Percentiles rank a stretch among this genome's conserved stretches.
Evolutionary conservation across 2,113 vertebrate species (phyloP).

Genomic region (Chlamydotis undulata): DNA sequence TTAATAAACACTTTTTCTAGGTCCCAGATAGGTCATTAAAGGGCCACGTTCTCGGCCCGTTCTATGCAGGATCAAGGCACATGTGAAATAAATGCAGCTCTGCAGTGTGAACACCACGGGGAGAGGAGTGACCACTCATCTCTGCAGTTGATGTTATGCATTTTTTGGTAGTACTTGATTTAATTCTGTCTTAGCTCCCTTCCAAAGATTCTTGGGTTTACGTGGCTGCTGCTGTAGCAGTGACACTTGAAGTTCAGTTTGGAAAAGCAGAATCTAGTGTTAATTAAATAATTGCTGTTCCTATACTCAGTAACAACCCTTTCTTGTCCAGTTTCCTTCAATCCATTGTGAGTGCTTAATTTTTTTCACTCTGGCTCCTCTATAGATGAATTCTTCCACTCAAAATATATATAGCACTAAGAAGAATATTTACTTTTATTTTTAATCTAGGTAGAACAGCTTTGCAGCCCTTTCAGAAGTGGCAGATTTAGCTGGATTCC

Average conservation of each 20-base stretch:
- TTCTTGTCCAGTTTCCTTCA: not conserved
- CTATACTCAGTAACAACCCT: not conserved
- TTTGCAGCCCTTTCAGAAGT: slow-evolving; percentile 2
- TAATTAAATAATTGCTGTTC: not conserved
- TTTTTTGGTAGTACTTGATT: not conserved
- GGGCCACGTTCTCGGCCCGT: rapidly evolving
- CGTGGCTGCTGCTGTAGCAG: not conserved
- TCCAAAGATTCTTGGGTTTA: not conserved
- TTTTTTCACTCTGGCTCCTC: not conserved
- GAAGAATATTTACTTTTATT: not conserved
- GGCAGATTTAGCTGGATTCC: not conserved
- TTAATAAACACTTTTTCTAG: not conserved
- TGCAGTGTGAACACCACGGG: not conserved
- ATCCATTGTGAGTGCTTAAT: not conserved
- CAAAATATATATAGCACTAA: not conserved
- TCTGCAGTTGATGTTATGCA: not conserved
- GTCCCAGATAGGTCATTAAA: not conserved
- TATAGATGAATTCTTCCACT: not conserved
- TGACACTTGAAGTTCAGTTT: not conserved
- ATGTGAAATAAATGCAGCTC: not conserved
- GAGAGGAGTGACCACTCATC: not conserved
- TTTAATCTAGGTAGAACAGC: slow-evolving; percentile 28
- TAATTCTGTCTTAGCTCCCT: not conserved
- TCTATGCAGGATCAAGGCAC: not conserved
- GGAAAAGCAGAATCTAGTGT: not conserved